phyloP scores from a whole-genome alignment of 64 coral and sea anemone genomes.

The Stylophora pistillata region DNA sequence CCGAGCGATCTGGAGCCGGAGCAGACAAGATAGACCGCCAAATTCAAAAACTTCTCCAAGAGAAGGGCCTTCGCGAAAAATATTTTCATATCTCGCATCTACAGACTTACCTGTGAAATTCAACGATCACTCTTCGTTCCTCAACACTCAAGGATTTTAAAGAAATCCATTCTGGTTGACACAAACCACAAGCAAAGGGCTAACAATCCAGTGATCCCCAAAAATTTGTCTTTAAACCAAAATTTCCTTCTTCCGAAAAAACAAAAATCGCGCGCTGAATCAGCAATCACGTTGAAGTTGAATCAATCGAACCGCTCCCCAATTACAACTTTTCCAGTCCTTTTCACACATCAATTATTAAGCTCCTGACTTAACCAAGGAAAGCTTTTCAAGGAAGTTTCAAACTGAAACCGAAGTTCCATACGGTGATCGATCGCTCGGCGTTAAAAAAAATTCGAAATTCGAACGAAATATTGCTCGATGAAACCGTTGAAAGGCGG shows the following conservation, averaged over 20 bases:
- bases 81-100: conserved; percentile 82
- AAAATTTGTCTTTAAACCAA: conserved; percentile 68
- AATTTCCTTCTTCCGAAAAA: conserved; percentile 97
- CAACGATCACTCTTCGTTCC: conserved; percentile 66
- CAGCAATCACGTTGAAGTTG: conserved; percentile 98
- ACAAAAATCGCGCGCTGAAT: conserved; percentile 99
- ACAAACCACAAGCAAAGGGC: conserved; percentile 65
- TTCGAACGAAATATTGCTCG: conserved; percentile 98
- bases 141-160: conserved; percentile 49
- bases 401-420: conserved; percentile 48
- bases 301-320: conserved; percentile 98
- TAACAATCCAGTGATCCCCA: conserved; percentile 65
- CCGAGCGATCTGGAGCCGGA: conserved; percentile 47
- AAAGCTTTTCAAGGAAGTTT: conserved; percentile 32
- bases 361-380: conserved; percentile 72
- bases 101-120: conserved; percentile 88
- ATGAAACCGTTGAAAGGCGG: conserved; percentile 99
- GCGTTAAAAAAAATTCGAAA: conserved; percentile 99
- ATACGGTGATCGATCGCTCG: conserved; percentile 73
- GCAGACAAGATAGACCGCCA: conserved; percentile 58
- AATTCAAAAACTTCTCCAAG: conserved; percentile 75
- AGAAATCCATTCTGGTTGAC: conserved; percentile 78
- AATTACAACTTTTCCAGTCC: conserved; percentile 85
- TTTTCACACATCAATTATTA: conserved; percentile 95
- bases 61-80: conserved; percentile 64